These are phyloP conservation scores for Sebastes diploproa DNA, from an alignment of 2,797 vertebrate genomes.

Conservation along the genomic window DNA sequence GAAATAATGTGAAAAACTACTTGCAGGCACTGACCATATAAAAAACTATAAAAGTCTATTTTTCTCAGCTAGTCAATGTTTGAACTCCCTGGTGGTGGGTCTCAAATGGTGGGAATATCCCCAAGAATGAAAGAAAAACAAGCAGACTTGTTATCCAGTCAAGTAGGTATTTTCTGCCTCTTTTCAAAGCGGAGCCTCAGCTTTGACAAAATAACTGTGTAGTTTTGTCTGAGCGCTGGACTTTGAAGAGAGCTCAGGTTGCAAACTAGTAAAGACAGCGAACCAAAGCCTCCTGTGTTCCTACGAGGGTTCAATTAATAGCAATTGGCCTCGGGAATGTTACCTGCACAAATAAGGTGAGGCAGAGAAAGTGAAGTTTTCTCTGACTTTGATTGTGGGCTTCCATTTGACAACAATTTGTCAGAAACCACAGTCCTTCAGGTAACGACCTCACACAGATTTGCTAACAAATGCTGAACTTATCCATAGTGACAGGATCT, in stretches of 20 bases:
- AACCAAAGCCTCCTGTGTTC: conserved; percentile 30
- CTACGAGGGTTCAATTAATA: conserved; percentile 15
- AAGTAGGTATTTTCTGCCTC: conserved; percentile 33
- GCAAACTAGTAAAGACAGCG: conserved; percentile 24
- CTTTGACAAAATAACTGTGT: conserved; percentile 46
- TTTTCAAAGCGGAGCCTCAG: conserved; percentile 29
- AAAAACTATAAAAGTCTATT: background rate
- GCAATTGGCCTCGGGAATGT: conserved; percentile 20
- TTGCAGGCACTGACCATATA: background rate
- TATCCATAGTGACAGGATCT: background rate
- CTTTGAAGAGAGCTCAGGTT: conserved; percentile 59
- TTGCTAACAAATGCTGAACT: background rate
- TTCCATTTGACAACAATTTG: background rate
- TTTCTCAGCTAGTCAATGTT: background rate
- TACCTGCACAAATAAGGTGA: conserved; percentile 11
- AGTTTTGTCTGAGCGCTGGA: background rate
- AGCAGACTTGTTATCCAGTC: conserved; percentile 19
- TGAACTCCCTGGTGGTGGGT: background rate
- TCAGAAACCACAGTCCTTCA: background rate
- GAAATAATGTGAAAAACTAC: background rate
- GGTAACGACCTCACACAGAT: background rate
- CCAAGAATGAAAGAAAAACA: conserved; percentile 29
- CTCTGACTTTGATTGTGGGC: background rate
- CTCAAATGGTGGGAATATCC: conserved; percentile 35
- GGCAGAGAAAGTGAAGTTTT: background rate